Evolutionary conservation across 2,113 vertebrate genomes (phyloP), one percentile per base, ranked within the genome.

Genomic region (Oryzias javanicus): DNA sequence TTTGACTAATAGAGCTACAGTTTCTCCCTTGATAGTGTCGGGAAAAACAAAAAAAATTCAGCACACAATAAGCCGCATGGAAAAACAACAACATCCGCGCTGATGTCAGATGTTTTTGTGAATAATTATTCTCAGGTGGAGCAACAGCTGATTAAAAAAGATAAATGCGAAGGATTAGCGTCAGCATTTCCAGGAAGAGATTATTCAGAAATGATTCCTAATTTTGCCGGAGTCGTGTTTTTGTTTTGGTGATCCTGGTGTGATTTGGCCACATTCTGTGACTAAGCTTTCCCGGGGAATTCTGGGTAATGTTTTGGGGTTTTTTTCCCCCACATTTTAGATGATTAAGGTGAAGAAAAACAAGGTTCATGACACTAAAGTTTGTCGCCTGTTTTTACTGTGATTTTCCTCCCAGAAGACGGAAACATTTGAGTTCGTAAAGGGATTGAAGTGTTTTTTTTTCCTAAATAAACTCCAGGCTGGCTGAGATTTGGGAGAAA

Each of bases 61-160:
- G 35, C 8, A 35, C 35, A 35, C 10, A 49, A 60, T 1, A 5
- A 50, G 42, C 22, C 42, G 52, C 18, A 6, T 35, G 19, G 41
- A 14, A 4, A 35, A 15, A 15, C 27, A 49, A 4, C 18, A 63
- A 64, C 46, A 59, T 3, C 42, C 7, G 52, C 0, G 25, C 35
- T 66, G 68, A 81, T 12, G 40, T 70, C 55, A 67, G 22, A 19
- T 29, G 20, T 27, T 35, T 42, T 40, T 46, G 25, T 27, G 64
- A 24, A 57, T 71, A 70, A 76, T 78, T 58, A 76, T 57, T 70
- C 69, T 41, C 64, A 69, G 59, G 60, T 76, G 56, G 19, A 16
- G 50, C 20, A n/a, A 54, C 49, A 64, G 41, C 20, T 72, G 70
- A 60, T 72, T 67, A 27, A 41, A 76, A 78, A 80, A 60, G 3